Base-by-base conservation (phyloP, 2,113 vertebrate species). In the Pomatostomus ruficeps region DNA sequence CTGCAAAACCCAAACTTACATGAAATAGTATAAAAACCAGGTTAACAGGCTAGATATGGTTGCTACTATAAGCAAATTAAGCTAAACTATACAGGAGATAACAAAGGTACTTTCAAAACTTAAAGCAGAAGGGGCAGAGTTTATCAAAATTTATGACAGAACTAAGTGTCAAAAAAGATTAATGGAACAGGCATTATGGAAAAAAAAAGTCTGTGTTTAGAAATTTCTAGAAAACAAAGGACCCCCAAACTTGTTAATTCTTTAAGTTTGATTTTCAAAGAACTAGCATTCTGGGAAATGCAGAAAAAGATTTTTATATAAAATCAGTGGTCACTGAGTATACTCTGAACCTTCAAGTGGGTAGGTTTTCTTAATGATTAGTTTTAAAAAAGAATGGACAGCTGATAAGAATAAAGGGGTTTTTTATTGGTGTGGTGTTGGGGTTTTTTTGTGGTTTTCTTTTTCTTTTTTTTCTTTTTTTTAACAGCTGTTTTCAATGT, bases 171-270 rank as follows among this genome's bases (percentile, higher is more conserved):
- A 91, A 80, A n/a, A 79, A 93, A 88, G 31, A 79, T 94, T 35
- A 97, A 93, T 65, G 90, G 74, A 54, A 79, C 43, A 49, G 70
- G 74, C 38, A 91, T 93, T 83, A 85, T 90, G 26, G 92, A 96
- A 95, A 95, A 96, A 90, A 26, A 95, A 96, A 90, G 24, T 78
- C 67, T n/a, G 55, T 95, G 58, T 96, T 97, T 92, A 89, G 89
- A 79, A 89, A 72, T 71, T 52, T 93, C 33, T 88, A 91, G 91
- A 28, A 88, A 91, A 80, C n/a, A 26, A 92, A 85, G 55, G 7
- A 58, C 24, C 43, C 10, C 11, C 21, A 13, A 61, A 65, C 10
- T 82, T 65, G 55, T 63, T 24, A 33, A 59, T 89, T 62, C n/a
- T 96, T 86, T 73, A 58, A 82, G n/a, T 97, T 88, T 75, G 33